Evolutionary conservation across 2,888 invertebrate genomes (phyloP).

Genomic region (Trisateles emortualis): DNA sequence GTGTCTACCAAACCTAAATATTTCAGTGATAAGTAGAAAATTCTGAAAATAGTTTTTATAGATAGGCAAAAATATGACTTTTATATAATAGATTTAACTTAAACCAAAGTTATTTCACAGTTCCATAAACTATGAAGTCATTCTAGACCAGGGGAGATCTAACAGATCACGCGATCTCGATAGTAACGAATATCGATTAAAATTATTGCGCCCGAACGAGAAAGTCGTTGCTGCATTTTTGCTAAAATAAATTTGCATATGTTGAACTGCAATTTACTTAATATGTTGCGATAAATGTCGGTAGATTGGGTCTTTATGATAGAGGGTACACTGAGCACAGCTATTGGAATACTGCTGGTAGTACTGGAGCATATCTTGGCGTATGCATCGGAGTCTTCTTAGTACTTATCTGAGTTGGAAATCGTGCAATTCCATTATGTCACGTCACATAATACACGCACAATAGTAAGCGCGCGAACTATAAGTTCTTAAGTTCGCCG

Average conservation of each 20-base stretch:
- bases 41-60: constrained; percentile 2
- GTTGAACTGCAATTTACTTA: constrained; percentile 6
- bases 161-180: constrained; percentile 14
- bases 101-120: constrained; percentile 4
- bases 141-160: constrained; percentile 5
- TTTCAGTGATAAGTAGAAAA: constrained; percentile 14
- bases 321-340: neutral
- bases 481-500: constrained; percentile 57
- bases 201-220: constrained; percentile 11
- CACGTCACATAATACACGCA: constrained; percentile 60
- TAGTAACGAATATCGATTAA: constrained; percentile 19
- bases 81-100: neutral
- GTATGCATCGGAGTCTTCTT: neutral
- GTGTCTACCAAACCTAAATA: constrained; percentile 21
- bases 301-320: neutral
- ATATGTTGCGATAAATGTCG: neutral
- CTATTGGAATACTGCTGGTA: neutral
- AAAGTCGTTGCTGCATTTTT: constrained; percentile 18
- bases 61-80: neutral
- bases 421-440: constrained; percentile 60
- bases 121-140: constrained; percentile 13
- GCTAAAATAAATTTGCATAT: constrained; percentile 17
- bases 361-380: neutral
- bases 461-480: constrained; percentile 44
- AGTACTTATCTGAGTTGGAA: constrained; percentile 37